These are phyloP conservation scores for Psittacula derbiana DNA, from an alignment of 2,797 vertebrate genomes.

Conservation along the genomic window DNA sequence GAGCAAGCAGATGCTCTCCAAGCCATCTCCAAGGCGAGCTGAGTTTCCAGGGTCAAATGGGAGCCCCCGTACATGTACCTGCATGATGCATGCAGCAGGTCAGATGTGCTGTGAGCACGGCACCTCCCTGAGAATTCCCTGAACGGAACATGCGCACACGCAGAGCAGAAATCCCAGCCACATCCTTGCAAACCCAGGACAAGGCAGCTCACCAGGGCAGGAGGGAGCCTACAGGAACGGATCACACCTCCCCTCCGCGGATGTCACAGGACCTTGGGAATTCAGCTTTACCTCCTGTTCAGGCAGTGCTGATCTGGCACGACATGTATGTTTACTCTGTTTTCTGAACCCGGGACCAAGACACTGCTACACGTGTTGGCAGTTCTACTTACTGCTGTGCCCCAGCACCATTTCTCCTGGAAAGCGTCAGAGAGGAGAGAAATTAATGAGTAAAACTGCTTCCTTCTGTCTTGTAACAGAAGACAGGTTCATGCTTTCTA, in stretches of 20 bases:
- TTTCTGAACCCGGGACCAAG: background rate
- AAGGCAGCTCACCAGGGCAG: fast-evolving
- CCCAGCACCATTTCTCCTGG: background rate
- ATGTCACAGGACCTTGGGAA: background rate
- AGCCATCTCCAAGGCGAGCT: background rate
- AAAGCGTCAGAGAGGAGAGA: background rate
- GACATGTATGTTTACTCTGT: background rate
- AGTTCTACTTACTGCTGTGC: background rate
- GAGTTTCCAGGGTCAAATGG: background rate
- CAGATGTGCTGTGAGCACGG: fast-evolving
- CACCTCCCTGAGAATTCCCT: background rate
- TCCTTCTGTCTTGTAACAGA: background rate
- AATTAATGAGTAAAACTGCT: background rate
- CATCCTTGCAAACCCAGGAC: background rate
- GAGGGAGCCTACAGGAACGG: fast-evolving
- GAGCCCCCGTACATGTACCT: fast-evolving
- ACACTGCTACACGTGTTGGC: fast-evolving
- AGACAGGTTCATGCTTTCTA: background rate
- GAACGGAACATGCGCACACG: fast-evolving
- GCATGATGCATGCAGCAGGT: fast-evolving
- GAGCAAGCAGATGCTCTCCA: background rate
- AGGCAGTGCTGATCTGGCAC: background rate
- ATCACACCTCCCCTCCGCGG: background rate
- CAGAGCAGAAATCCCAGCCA: background rate
- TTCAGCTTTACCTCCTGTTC: background rate